Percentiles rank a stretch among this genome's conserved stretches.
Evolutionary conservation across 2,113 vertebrate genomes (phyloP).

Genomic region (Ptychochromis oligacanthus): DNA sequence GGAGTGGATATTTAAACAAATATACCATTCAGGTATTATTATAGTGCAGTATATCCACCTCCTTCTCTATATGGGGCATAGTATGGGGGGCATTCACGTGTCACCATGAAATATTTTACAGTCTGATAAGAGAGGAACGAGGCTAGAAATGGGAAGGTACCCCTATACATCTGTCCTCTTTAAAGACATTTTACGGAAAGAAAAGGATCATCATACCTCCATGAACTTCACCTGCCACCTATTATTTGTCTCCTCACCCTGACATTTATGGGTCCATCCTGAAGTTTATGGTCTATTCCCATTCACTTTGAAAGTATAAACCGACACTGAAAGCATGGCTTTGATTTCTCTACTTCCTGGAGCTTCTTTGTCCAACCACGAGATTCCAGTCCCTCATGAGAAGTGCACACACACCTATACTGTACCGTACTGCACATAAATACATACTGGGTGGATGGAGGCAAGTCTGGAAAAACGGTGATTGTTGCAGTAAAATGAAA

Average conservation of each 20-base stretch:
- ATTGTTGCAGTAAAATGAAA: constrained; percentile 10
- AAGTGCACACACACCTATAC: neutral
- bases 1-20: neutral
- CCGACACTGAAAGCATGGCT: constrained; percentile 55
- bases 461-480: neutral
- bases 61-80: neutral
- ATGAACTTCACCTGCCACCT: constrained; percentile 50
- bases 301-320: constrained; percentile 46
- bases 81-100: neutral
- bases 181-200: constrained; percentile 15
- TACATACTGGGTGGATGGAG: neutral
- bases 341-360: constrained; percentile 46
- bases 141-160: neutral
- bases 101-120: constrained; percentile 15
- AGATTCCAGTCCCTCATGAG: constrained; percentile 8
- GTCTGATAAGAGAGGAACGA: neutral
- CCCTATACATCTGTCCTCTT: constrained; percentile 9
- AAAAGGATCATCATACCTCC: constrained; percentile 36
- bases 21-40: too few relatives aligned
- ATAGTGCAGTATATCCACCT: neutral
- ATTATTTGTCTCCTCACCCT: constrained; percentile 47
- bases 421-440: neutral
- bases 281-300: constrained; percentile 50
- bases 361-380: constrained; percentile 41
- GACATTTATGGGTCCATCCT: constrained; percentile 62